These are phyloP conservation scores for Aspidiotus destructor DNA, from an alignment of 2,888 invertebrate genomes.

Conservation along the genomic window DNA sequence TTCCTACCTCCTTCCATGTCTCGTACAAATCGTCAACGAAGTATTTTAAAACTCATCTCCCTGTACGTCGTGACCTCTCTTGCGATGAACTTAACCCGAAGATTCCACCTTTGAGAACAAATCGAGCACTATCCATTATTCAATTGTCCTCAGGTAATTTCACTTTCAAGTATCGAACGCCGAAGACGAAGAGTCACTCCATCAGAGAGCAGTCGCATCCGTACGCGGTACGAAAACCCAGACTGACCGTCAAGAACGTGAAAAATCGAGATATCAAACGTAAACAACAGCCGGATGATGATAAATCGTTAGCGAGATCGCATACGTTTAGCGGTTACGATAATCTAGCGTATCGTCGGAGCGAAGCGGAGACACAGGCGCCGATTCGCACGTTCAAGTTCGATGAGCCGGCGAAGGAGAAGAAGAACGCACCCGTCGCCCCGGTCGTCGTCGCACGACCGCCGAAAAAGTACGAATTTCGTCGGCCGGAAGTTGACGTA, in stretches of 20 bases:
- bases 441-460: neutral
- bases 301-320: constrained; percentile 3
- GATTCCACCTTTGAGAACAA: too few relatives aligned
- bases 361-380: constrained; percentile 15
- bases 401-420: neutral
- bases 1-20: too few relatives aligned
- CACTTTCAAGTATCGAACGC: constrained; percentile 12
- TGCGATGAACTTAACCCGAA: too few relatives aligned
- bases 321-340: constrained; percentile 28
- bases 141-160: constrained; percentile 1
- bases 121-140: too few relatives aligned
- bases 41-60: too few relatives aligned
- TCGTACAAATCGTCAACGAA: too few relatives aligned
- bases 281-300: neutral
- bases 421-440: neutral
- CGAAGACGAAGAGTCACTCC: constrained; percentile 21
- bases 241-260: constrained; percentile 22
- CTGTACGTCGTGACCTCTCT: too few relatives aligned
- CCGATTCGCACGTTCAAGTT: neutral
- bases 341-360: constrained; percentile 27
- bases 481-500: neutral
- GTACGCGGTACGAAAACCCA: constrained; percentile 8
- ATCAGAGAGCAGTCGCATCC: constrained; percentile 20
- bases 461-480: constrained; percentile 6
- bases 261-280: constrained; percentile 24